Evolutionary conservation across 2,113 vertebrate genomes (phyloP).

Genomic region (Promerops cafer): DNA sequence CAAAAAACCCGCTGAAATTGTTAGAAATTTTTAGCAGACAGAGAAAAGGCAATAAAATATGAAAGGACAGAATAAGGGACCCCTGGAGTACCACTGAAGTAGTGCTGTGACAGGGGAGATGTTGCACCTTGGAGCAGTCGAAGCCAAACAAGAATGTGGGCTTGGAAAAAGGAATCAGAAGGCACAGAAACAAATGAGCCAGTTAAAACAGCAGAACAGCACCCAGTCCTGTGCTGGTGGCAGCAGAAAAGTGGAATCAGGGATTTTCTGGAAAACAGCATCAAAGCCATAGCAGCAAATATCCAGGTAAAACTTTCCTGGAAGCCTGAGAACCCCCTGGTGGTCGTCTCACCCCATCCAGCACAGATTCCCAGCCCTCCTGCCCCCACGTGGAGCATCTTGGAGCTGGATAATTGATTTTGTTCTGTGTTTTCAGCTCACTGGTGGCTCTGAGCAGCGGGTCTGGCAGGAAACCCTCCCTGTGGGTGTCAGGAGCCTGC

Average conservation of each 20-base stretch:
- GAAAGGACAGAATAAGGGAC: not conserved
- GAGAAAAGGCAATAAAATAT: not conserved
- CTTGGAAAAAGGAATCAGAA: not conserved
- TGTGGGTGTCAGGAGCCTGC: not conserved
- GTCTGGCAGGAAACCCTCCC: not conserved
- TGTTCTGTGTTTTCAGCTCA: not conserved
- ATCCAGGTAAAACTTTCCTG: not conserved
- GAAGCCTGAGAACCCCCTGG: not conserved
- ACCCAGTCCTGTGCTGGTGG: not conserved
- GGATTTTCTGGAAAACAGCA: not conserved
- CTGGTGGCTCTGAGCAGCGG: not conserved
- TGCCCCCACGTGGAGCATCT: not conserved
- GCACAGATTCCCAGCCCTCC: not conserved
- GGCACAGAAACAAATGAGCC: not conserved
- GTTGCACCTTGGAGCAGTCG: fast-evolving
- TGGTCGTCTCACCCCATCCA: not conserved
- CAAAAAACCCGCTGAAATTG: not conserved
- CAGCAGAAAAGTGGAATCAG: not conserved
- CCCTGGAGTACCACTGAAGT: not conserved
- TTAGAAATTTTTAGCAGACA: not conserved
- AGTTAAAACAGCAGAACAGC: not conserved
- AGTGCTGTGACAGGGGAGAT: fast-evolving
- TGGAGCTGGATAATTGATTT: not conserved
- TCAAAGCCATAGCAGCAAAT: not conserved
- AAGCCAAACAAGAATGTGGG: not conserved